Percentiles rank a stretch among this genome's conserved stretches.
These are phyloP conservation scores for Falcunculus frontatus DNA, from an alignment of 2,113 vertebrate species.

Conservation along the genomic window DNA sequence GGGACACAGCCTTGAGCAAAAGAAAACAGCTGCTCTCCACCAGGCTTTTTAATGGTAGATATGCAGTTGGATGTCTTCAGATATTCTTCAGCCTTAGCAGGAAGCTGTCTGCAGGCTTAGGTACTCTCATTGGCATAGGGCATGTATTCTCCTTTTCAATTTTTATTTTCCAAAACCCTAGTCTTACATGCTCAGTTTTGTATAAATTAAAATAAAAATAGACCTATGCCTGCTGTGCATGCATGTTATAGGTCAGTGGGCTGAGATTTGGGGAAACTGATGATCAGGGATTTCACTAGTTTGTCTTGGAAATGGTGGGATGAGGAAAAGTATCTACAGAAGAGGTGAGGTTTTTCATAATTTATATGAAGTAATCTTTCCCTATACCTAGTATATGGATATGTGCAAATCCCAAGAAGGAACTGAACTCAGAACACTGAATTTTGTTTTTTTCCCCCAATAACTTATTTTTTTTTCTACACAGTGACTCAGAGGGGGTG, in stretches of 20 bases:
- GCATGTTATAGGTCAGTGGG: background rate
- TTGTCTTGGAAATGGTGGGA: background rate
- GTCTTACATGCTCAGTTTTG: background rate
- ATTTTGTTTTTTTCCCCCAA: background rate
- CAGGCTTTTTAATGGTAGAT: background rate
- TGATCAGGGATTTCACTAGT: background rate
- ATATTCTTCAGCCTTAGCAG: background rate
- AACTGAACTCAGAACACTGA: background rate
- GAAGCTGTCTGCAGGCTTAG: background rate
- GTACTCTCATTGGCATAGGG: background rate
- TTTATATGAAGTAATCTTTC: background rate
- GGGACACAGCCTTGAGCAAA: background rate
- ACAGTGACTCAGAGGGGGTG: background rate
- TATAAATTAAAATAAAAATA: background rate
- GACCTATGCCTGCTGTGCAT: background rate
- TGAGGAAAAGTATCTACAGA: background rate
- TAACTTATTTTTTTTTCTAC: background rate
- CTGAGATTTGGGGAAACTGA: background rate
- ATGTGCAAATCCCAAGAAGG: background rate
- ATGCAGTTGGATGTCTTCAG: background rate
- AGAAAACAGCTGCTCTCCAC: background rate
- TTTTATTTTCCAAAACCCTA: background rate
- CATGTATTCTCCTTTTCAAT: accelerated
- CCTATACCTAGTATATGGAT: background rate
- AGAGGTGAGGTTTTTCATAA: background rate